phyloP scores from a whole-genome alignment of 2,888 invertebrate species.

The Erannis defoliaria region DNA sequence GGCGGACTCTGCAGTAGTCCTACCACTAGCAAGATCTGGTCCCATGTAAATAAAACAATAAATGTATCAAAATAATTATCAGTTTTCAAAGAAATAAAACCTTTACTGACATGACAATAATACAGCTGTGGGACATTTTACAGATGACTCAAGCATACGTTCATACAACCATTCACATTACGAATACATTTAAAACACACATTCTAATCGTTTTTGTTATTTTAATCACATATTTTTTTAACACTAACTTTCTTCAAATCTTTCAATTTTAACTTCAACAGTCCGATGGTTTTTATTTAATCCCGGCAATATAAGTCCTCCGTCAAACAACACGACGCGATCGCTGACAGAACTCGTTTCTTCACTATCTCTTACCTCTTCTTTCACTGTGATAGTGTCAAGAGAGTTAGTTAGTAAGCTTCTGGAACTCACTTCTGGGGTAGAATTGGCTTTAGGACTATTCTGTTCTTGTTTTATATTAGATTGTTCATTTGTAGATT shows the following conservation, averaged over 20 bases:
- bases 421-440: background rate
- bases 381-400: background rate
- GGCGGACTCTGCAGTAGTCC: no score
- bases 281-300: background rate
- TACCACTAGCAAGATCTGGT: no score
- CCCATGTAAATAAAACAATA: no score
- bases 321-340: background rate
- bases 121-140: no score
- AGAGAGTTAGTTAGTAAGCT: background rate
- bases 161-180: no score
- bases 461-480: background rate
- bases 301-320: background rate
- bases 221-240: background rate
- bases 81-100: no score
- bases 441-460: background rate
- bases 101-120: no score
- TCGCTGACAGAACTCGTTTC: background rate
- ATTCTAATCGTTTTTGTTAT: background rate
- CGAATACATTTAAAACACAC: no score
- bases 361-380: background rate
- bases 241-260: background rate
- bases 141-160: no score
- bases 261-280: conserved; percentile 1
- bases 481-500: background rate
- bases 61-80: no score